These are phyloP conservation scores for Choristoneura fumiferana DNA, from an alignment of 1,140 invertebrate species.

Conservation along the genomic window DNA sequence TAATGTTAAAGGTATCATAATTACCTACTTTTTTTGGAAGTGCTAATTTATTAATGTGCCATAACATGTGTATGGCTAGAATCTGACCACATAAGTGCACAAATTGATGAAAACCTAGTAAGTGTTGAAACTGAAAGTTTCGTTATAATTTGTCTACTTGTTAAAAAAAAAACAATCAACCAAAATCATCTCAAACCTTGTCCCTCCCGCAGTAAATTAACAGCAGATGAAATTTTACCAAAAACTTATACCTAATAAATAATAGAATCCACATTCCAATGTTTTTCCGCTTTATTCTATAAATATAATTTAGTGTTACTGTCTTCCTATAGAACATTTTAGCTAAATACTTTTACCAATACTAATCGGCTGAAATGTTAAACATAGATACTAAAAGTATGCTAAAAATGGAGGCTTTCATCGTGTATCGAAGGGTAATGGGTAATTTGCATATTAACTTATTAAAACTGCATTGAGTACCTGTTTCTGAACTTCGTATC, in stretches of 20 bases:
- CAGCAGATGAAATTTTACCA: slow-evolving; percentile 32
- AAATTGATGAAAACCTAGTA: slow-evolving; percentile 33
- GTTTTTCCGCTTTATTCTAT: slow-evolving; percentile 36
- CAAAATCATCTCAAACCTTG: slow-evolving; percentile 49
- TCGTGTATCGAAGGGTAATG: neutral
- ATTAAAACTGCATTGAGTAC: neutral
- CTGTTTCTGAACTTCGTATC: too few species aligned
- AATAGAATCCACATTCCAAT: slow-evolving; percentile 35
- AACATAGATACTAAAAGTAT: slow-evolving; percentile 14
- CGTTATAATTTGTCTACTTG: slow-evolving; percentile 29
- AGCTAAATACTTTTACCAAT: slow-evolving; percentile 22
- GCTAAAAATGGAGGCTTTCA: neutral
- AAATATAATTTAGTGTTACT: slow-evolving; percentile 33
- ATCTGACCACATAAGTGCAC: slow-evolving; percentile 33
- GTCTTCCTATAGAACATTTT: slow-evolving; percentile 52
- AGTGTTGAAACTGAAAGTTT: slow-evolving; percentile 42
- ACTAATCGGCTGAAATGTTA: slow-evolving; percentile 20
- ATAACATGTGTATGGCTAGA: slow-evolving; percentile 29
- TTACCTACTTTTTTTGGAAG: slow-evolving; percentile 18
- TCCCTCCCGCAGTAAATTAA: slow-evolving; percentile 30
- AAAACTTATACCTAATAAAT: slow-evolving; percentile 31
- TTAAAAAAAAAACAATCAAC: slow-evolving; percentile 45
- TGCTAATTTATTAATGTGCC: slow-evolving; percentile 26
- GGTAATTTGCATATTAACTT: too few species aligned
- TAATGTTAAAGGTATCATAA: slow-evolving; percentile 9